Evolutionary conservation across 2,888 invertebrate species (phyloP).

Genomic region (Andrena dorsata): DNA sequence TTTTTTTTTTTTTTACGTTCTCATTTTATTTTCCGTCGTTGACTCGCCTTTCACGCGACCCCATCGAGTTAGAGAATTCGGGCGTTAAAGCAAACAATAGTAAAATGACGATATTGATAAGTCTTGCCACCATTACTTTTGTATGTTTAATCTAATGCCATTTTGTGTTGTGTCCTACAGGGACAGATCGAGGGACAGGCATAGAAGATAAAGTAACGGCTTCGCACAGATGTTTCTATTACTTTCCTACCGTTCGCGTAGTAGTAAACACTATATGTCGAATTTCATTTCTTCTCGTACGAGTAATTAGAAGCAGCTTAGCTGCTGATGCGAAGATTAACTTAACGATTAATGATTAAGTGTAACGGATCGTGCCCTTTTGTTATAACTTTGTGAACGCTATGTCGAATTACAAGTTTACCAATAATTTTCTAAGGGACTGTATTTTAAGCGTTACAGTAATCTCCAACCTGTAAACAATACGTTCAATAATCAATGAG

Average conservation of each 20-base stretch:
- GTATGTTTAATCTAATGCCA: conserved; percentile 68
- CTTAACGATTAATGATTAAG: conserved; percentile 39
- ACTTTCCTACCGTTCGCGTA: conserved; percentile 65
- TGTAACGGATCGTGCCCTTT: conserved; percentile 32
- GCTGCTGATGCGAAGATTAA: conserved; percentile 28
- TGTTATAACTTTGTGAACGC: conserved; percentile 32
- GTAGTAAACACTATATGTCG: conserved; percentile 46
- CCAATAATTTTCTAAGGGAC: conserved; percentile 40
- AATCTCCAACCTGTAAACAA: conserved; percentile 29
- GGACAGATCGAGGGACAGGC: conserved; percentile 83
- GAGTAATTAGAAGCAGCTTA: conserved; percentile 27
- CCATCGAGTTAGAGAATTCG: not conserved
- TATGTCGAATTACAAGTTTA: conserved; percentile 28
- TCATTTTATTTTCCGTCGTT: conserved; percentile 15
- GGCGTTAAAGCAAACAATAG: conserved; percentile 1
- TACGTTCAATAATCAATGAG: conserved; percentile 18
- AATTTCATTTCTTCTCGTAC: conserved; percentile 37
- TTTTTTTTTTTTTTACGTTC: conserved; percentile 48
- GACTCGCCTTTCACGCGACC: not conserved
- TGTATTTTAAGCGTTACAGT: conserved; percentile 24
- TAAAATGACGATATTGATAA: conserved; percentile 48
- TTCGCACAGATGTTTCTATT: conserved; percentile 73
- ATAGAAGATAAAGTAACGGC: conserved; percentile 82
- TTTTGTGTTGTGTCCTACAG: conserved; percentile 81
- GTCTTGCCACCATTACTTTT: conserved; percentile 25